Percentiles rank a stretch among this genome's conserved stretches.
Evolutionary conservation across 2,888 invertebrate genomes (phyloP).

Genomic region (Spilarctia lutea): DNA sequence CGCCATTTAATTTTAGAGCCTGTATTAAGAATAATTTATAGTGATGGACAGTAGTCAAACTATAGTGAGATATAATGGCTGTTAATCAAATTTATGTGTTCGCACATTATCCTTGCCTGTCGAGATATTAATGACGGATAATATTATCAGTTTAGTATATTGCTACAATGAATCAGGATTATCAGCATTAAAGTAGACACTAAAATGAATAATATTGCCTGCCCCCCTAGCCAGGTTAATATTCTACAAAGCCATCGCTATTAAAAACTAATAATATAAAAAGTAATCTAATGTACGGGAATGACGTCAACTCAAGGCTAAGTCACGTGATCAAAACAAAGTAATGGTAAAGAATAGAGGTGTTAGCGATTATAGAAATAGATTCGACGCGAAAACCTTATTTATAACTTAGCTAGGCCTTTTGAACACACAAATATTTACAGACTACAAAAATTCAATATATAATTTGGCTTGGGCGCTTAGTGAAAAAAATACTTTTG

Average conservation of each 20-base stretch:
- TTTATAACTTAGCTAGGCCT: too few relatives aligned
- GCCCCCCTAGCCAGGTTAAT: background rate
- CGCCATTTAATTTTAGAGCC: background rate
- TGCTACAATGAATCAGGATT: background rate
- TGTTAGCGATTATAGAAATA: too few relatives aligned
- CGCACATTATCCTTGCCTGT: conserved; percentile 3
- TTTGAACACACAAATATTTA: too few relatives aligned
- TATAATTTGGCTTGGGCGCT: too few relatives aligned
- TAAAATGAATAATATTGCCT: background rate
- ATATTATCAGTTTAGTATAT: background rate
- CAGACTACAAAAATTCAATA: too few relatives aligned
- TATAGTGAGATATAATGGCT: conserved; percentile 3
- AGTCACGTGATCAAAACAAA: too few relatives aligned
- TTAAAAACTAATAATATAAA: background rate
- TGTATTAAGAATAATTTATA: background rate
- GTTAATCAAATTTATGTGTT: conserved; percentile 11
- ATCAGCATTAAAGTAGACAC: background rate
- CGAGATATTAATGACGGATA: background rate
- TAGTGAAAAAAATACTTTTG: too few relatives aligned
- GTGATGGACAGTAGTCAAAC: conserved; percentile 11
- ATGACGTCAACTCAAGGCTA: too few relatives aligned
- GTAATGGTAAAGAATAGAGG: too few relatives aligned
- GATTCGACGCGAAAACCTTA: too few relatives aligned
- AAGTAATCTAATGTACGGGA: too few relatives aligned
- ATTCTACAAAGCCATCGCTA: too few relatives aligned